Conservation (phyloP, 2,888 invertebrate genomes). For the Cephus sareptanus region DNA sequence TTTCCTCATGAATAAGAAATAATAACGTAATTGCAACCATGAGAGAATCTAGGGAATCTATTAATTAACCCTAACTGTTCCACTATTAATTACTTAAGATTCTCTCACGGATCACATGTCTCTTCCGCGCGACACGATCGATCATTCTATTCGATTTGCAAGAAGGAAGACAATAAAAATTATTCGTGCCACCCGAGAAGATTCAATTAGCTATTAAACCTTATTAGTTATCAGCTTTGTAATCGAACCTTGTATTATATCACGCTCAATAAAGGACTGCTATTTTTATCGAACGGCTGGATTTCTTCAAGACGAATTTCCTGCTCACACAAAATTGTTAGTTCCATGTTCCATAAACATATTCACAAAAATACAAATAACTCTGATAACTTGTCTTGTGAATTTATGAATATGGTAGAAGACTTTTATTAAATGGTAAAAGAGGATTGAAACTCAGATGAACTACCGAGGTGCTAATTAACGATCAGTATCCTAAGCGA, state of each 20-base stretch:
- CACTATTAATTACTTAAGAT: neutral
- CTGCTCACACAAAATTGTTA: neutral
- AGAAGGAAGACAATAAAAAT: neutral
- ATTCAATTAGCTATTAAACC: neutral
- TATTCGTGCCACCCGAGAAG: slow-evolving; percentile 17
- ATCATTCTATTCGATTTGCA: neutral
- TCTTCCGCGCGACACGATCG: slow-evolving; percentile 44
- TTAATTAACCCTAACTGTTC: neutral
- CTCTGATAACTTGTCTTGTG: neutral
- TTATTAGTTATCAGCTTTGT: neutral
- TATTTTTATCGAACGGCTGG: slow-evolving; percentile 3
- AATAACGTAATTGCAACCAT: no score
- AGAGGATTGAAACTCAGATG: neutral
- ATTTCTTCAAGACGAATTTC: neutral
- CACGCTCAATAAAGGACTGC: slow-evolving; percentile 20
- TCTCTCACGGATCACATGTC: neutral
- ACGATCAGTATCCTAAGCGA: no score
- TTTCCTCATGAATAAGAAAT: no score
- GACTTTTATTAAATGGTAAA: neutral
- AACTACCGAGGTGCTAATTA: neutral
- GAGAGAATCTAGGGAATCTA: no score
- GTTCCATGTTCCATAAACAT: neutral
- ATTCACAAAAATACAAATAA: neutral
- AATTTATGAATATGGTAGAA: neutral
- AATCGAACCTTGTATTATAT: slow-evolving; percentile 10